Conservation (phyloP, 2,113 vertebrate species). For the Triplophysa rosa region DNA sequence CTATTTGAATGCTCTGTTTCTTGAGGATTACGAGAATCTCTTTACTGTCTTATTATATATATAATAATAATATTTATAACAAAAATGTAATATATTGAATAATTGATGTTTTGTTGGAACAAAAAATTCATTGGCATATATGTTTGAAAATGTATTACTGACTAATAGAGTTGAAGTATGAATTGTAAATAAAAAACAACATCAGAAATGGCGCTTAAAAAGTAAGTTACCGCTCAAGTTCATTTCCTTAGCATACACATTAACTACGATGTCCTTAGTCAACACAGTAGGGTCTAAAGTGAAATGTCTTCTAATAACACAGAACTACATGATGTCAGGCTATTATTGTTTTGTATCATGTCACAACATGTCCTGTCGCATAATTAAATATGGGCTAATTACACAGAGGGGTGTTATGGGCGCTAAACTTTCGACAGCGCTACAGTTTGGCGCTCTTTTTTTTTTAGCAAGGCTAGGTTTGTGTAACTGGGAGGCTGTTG, state of each 20-base stretch:
- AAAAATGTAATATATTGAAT: constrained; percentile 9
- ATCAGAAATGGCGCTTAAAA: background rate
- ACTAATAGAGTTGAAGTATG: background rate
- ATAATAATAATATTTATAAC: no score
- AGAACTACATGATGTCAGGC: background rate
- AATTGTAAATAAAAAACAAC: background rate
- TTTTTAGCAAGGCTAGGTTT: background rate
- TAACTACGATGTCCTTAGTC: no score
- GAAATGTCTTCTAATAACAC: background rate
- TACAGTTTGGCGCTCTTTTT: background rate
- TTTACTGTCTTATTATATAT: background rate
- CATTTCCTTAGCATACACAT: no score
- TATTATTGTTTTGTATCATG: background rate
- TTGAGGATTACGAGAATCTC: no score
- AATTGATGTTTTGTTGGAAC: background rate
- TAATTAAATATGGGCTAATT: background rate
- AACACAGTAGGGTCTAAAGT: background rate
- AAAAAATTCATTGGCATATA: no score
- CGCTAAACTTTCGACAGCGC: background rate
- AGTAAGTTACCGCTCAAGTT: background rate
- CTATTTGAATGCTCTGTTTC: no score
- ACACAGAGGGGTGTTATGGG: background rate
- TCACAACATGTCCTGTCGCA: background rate
- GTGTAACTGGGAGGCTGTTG: background rate
- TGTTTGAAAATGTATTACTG: background rate